Evolutionary conservation across 2,888 invertebrate species (phyloP).

Genomic region (Lamellibrachia satsuma): DNA sequence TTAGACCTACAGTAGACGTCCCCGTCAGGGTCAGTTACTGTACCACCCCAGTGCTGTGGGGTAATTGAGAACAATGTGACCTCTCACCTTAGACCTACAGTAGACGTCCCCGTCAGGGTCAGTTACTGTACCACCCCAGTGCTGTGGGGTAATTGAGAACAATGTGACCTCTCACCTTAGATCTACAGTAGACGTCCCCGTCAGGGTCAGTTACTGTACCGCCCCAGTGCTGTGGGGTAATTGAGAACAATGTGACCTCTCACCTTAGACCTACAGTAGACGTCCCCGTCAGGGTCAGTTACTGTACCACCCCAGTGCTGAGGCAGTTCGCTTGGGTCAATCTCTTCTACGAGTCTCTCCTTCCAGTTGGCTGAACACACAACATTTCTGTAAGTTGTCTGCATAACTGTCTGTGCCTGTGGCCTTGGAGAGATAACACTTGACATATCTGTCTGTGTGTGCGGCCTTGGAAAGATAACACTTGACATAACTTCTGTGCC

Average conservation of each 20-base stretch:
- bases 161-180: conserved; percentile 29
- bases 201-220: conserved; percentile 39
- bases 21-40: background rate
- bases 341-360: background rate
- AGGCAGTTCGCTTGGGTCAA: background rate
- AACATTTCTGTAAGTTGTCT: background rate
- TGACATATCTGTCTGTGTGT: too few relatives aligned
- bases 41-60: background rate
- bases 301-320: conserved; percentile 40
- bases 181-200: conserved; percentile 36
- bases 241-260: background rate
- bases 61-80: background rate
- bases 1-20: background rate
- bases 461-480: too few relatives aligned
- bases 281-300: conserved; percentile 40
- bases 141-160: background rate
- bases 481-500: too few relatives aligned
- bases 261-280: conserved; percentile 34
- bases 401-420: background rate
- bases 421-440: background rate
- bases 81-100: conserved; percentile 34
- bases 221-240: conserved; percentile 34
- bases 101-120: conserved; percentile 39
- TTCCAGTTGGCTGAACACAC: background rate
- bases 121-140: background rate